phyloP scores from a whole-genome alignment of 2,888 invertebrate genomes.

The Acrobeloides nanus region DNA sequence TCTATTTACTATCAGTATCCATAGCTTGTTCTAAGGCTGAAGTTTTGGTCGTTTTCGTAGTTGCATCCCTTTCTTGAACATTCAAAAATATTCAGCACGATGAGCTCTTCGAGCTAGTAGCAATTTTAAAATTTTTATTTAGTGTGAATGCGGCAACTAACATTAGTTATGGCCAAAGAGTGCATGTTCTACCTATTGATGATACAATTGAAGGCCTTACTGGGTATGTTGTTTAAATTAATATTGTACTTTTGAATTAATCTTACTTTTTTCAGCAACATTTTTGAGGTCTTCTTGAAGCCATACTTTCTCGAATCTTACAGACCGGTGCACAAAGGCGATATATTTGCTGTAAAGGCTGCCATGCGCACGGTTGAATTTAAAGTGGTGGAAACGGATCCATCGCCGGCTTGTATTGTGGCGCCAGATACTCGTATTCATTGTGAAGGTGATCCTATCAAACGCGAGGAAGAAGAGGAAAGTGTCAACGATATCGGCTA shows the following conservation, averaged over 20 bases:
- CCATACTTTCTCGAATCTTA: conserved; percentile 99
- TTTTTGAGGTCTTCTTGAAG: conserved; percentile 95
- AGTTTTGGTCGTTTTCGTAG: no score
- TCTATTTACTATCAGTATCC: no score
- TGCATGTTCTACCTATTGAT: conserved; percentile 95
- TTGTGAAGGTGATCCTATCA: conserved; percentile 98
- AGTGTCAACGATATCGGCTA: conserved; percentile 94
- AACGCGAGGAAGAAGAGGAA: conserved; percentile 97
- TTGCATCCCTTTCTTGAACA: no score
- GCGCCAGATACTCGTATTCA: conserved; percentile 98
- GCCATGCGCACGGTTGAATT: conserved; percentile 99
- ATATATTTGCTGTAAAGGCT: conserved; percentile 91
- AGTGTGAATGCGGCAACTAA: conserved; percentile 86
- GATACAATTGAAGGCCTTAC: conserved; percentile 96
- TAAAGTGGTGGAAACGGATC: conserved; percentile 97
- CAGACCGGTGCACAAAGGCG: conserved; percentile 87
- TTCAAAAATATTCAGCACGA: no score
- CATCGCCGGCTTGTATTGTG: conserved; percentile 94
- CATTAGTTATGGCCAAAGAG: conserved; percentile 93
- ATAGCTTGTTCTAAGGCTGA: no score
- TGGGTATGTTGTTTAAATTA: conserved; percentile 77
- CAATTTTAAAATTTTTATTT: conserved; percentile 27
- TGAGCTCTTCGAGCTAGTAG: no score
- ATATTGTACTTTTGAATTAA: not conserved
- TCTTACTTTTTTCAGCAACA: conserved; percentile 60